Percentiles rank a stretch among this genome's conserved stretches.
phyloP scores from a whole-genome alignment of 2,797 vertebrate species.

The Danio tinwini region DNA sequence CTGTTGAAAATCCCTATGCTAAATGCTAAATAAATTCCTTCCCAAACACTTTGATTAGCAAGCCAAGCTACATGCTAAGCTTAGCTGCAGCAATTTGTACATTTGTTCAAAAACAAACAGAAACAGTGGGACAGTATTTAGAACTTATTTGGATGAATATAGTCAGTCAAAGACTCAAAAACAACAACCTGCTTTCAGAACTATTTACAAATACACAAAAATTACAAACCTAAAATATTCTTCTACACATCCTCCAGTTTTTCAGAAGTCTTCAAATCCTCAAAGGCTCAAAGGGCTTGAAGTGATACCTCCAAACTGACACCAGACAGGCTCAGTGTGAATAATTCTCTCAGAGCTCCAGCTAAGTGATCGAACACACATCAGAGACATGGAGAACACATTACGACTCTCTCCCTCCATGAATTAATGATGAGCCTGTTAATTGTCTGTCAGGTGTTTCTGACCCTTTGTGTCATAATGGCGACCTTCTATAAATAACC shows the following conservation, averaged over 20 bases:
- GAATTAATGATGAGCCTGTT: conserved; percentile 38
- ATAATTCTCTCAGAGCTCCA: conserved; percentile 22
- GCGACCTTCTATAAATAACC: conserved; percentile 33
- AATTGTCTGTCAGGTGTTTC: conserved; percentile 23
- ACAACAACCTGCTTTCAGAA: conserved; percentile 1
- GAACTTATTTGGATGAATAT: neutral
- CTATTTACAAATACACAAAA: conserved; percentile 1
- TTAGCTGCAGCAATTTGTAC: neutral
- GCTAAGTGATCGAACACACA: conserved; percentile 30
- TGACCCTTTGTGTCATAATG: conserved; percentile 21
- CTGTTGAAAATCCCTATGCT: neutral
- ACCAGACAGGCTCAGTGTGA: conserved; percentile 34
- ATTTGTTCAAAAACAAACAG: neutral
- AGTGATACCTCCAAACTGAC: conserved; percentile 18
- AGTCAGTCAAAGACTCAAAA: neutral
- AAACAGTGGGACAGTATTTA: neutral
- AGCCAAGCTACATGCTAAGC: too few species aligned
- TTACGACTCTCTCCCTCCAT: conserved; percentile 31
- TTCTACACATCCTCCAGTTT: neutral
- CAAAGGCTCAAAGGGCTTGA: conserved; percentile 1
- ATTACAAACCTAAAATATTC: neutral
- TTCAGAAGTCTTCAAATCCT: conserved; percentile 14
- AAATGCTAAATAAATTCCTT: neutral
- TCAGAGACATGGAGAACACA: conserved; percentile 37
- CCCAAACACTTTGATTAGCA: too few species aligned